Evolutionary conservation across 2,888 invertebrate species (phyloP).

Genomic region (Perizoma affinitatum): DNA sequence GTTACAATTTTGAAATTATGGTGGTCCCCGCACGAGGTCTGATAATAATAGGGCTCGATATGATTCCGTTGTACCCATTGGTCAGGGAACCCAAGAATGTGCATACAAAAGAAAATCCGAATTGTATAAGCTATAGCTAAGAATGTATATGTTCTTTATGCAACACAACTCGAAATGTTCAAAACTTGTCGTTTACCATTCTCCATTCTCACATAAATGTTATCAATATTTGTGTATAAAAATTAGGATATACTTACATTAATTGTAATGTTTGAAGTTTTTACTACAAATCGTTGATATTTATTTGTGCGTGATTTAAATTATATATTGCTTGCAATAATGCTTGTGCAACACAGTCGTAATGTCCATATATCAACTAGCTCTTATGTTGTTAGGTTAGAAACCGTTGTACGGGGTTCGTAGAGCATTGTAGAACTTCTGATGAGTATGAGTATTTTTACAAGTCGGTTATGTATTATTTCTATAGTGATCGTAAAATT

Average conservation of each 20-base stretch:
- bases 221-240: slow-evolving; percentile 20
- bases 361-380: slow-evolving; percentile 39
- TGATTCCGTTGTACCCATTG: too few species aligned
- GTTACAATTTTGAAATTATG: too few species aligned
- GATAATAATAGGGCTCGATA: too few species aligned
- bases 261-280: slow-evolving; percentile 27
- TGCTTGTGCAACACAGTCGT: slow-evolving; percentile 29
- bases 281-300: slow-evolving; percentile 40
- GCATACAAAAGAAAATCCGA: slow-evolving; percentile 18
- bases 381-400: slow-evolving; percentile 19
- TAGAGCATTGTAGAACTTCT: too few species aligned
- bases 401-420: too few species aligned
- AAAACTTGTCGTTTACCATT: slow-evolving; percentile 24
- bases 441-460: too few species aligned
- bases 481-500: too few species aligned
- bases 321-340: slow-evolving; percentile 31
- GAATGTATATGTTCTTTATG: slow-evolving; percentile 6
- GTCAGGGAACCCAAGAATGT: slow-evolving; percentile 28
- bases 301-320: slow-evolving; percentile 37
- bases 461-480: too few species aligned
- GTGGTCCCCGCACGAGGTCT: too few species aligned
- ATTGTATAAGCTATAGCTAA: slow-evolving; percentile 3
- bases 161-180: slow-evolving; percentile 26
- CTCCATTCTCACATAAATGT: slow-evolving; percentile 33
- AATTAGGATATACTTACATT: slow-evolving; percentile 22